Evolutionary conservation across 2,888 invertebrate genomes (phyloP), one percentile per base, ranked within the genome.

Genomic region (Leptothorax acervorum): DNA sequence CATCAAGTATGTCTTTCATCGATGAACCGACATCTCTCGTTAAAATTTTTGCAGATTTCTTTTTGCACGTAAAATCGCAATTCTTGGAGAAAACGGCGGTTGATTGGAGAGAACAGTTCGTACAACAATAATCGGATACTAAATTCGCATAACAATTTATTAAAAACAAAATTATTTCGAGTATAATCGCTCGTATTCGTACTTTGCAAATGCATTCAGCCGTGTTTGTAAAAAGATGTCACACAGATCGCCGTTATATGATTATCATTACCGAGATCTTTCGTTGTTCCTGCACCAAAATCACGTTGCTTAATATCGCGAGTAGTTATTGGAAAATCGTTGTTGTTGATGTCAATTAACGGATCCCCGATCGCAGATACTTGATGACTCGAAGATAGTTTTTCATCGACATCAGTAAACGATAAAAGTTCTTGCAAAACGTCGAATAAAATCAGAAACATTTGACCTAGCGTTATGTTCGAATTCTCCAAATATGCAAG

Each of bases 391-490:
- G 63, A 11, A 31, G 9, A 31, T n/a, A n/a, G 3, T 15, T 5
- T 57, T 42, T 84, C 79, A 2, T 81, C n/a, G 1, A 9, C 4
- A 18, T n/a, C 15, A 15, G 2, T n/a, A 28, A 71, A 63, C 8
- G 28, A 48, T 31, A 70, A 9, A 12, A 82, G 70, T 28, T 87
- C 86, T 83, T 86, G 82, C 11, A 90, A 82, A 51, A 90, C 55
- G 1, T 90, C 84, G 48, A 71, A 85, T 11, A 91, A 66, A 15
- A 73, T 51, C 18, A 71, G 53, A 15, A 91, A 60, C 42, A 91
- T 81, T 65, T 86, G 82, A 70, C 62, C 83, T 73, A 62, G 39
- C 1, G 79, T 39, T 42, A 57, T 3, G 2, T 66, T 68, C 31
- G 42, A 84, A 48, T 75, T 48, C 18, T n/a, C 60, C 57, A 42